Conservation (phyloP, 2,113 vertebrate species). For the Pogonocichla stellata region DNA sequence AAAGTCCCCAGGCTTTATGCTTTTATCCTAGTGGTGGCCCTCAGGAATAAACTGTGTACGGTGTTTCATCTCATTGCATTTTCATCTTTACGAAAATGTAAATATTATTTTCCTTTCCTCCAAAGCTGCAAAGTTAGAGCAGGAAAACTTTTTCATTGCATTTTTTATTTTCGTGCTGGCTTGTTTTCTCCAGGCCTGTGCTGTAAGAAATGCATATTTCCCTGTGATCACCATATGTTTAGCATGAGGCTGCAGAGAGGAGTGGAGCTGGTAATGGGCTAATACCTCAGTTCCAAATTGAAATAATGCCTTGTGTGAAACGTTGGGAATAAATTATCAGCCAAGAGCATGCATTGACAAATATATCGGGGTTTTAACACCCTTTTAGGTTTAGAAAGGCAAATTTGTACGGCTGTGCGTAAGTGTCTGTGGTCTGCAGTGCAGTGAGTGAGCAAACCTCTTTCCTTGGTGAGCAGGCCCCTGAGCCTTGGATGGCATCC, state of each 20-base stretch:
- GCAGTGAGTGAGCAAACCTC: neutral
- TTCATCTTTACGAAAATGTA: conserved; percentile 64
- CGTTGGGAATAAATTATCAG: conserved; percentile 13
- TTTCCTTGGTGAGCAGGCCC: neutral
- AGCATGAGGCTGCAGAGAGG: neutral
- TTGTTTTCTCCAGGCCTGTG: neutral
- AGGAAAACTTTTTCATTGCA: conserved; percentile 49
- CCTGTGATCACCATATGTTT: conserved; percentile 29
- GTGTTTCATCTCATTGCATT: conserved; percentile 59
- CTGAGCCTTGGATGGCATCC: neutral
- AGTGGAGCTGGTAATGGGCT: conserved; percentile 17
- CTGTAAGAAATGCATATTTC: conserved; percentile 23
- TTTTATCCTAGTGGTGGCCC: conserved; percentile 69
- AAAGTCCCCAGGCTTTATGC: conserved; percentile 67
- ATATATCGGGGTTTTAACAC: neutral
- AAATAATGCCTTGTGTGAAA: conserved; percentile 32
- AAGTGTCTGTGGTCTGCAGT: neutral
- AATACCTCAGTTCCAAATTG: conserved; percentile 32
- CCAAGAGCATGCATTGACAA: neutral
- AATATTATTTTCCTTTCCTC: conserved; percentile 52
- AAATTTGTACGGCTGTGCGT: conserved; percentile 13
- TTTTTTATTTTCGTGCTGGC: neutral
- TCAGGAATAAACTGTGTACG: conserved; percentile 51
- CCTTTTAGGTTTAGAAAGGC: conserved; percentile 38
- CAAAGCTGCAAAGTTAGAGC: conserved; percentile 51